phyloP scores from a whole-genome alignment of 2,113 vertebrate genomes.

The Steatornis caripensis region DNA sequence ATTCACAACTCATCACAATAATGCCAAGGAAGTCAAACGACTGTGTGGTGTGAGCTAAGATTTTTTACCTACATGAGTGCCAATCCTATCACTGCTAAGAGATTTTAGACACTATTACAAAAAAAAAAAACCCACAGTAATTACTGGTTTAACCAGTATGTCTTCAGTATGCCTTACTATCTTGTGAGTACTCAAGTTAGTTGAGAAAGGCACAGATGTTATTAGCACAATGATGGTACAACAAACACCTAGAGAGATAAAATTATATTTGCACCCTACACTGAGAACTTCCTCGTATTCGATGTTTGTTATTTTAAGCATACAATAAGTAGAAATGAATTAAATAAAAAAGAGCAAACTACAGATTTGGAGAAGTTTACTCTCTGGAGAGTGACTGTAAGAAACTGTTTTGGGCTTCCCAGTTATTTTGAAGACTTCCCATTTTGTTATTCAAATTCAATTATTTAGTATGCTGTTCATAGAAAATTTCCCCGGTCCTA shows the following conservation, averaged over 20 bases:
- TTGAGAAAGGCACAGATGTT: not conserved
- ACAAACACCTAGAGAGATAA: not conserved
- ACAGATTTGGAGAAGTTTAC: not conserved
- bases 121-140: not conserved
- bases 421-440: not conserved
- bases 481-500: not conserved
- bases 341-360: not conserved
- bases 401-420: not conserved
- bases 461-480: not conserved
- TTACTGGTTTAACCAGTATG: not conserved
- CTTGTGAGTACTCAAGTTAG: not conserved
- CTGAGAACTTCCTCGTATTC: not conserved
- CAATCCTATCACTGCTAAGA: not conserved
- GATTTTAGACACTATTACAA: not conserved
- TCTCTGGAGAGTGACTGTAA: not conserved
- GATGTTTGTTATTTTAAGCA: not conserved
- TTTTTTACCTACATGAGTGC: not conserved
- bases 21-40: not conserved
- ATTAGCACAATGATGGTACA: not conserved
- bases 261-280: not conserved
- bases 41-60: not conserved
- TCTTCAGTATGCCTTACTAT: not conserved
- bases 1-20: not conserved
- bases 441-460: not conserved
- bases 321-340: not conserved